phyloP scores from a whole-genome alignment of 2,888 invertebrate genomes.

The Marronus borbonicus region DNA sequence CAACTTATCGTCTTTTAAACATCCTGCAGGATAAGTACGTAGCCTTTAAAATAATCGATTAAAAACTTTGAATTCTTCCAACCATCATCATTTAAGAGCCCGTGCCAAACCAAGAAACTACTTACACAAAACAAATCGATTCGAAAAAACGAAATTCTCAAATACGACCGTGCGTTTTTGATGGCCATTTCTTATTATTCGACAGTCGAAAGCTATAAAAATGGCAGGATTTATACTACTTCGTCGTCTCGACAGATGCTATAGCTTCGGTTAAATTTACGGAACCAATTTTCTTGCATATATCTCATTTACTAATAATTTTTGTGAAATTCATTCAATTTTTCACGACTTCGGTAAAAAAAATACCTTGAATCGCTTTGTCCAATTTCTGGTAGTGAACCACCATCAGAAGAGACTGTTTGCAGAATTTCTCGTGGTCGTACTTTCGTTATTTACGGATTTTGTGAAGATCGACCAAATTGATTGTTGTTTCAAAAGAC shows the following conservation, averaged over 20 bases:
- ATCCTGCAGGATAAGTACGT: conserved; percentile 31
- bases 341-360: no score
- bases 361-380: no score
- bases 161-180: conserved; percentile 27
- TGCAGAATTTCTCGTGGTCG: no score
- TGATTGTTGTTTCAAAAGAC: no score
- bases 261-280: conserved; percentile 1
- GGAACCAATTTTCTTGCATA: no score
- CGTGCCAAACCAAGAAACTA: conserved; percentile 30
- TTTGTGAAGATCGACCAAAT: no score
- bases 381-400: no score
- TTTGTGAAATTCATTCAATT: no score
- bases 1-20: conserved; percentile 30
- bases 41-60: conserved; percentile 18
- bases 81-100: not conserved
- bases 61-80: conserved; percentile 14
- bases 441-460: no score
- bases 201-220: conserved; percentile 33
- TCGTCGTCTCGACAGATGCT: not conserved
- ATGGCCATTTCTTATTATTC: conserved; percentile 36
- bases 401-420: no score
- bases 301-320: no score
- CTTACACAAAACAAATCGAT: conserved; percentile 29
- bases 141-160: conserved; percentile 13
- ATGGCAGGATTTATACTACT: no score